Percentiles rank a stretch among this genome's conserved stretches.
These are phyloP conservation scores for Pasiphila rectangulata DNA, from an alignment of 2,888 invertebrate genomes.

Conservation along the genomic window DNA sequence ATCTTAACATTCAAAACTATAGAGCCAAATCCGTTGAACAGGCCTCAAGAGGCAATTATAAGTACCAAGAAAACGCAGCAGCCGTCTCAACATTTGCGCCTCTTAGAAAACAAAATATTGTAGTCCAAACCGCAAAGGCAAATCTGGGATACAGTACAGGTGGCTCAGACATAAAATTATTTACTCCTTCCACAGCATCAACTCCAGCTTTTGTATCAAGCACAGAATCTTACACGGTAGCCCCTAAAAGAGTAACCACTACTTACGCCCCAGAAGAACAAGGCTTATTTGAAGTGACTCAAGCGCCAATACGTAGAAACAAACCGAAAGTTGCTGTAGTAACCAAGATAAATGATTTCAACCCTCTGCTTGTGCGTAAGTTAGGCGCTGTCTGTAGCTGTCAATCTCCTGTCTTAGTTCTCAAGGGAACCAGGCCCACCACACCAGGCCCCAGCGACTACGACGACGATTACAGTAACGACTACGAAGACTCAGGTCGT, in stretches of 20 bases:
- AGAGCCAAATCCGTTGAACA: slow-evolving; percentile 45
- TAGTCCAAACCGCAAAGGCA: slow-evolving; percentile 63
- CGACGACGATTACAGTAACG: slow-evolving; percentile 49
- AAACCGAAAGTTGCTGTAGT: slow-evolving; percentile 81
- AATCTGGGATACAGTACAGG: slow-evolving; percentile 62
- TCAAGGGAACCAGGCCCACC: slow-evolving; percentile 71
- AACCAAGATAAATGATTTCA: slow-evolving; percentile 86
- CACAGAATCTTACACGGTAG: slow-evolving; percentile 44
- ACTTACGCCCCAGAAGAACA: slow-evolving; percentile 61
- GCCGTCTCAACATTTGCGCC: slow-evolving; percentile 44
- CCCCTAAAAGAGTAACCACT: slow-evolving; percentile 49
- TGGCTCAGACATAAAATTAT: slow-evolving; percentile 59
- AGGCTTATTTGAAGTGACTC: slow-evolving; percentile 64
- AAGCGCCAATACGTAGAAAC: slow-evolving; percentile 51
- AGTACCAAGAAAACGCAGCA: slow-evolving; percentile 49
- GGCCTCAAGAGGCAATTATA: slow-evolving; percentile 43
- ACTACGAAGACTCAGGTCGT: slow-evolving; percentile 52
- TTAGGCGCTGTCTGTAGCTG: slow-evolving; percentile 88
- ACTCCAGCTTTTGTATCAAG: slow-evolving; percentile 51
- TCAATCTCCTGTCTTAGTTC: slow-evolving; percentile 77
- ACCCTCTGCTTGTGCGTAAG: slow-evolving; percentile 85
- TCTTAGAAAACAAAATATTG: slow-evolving; percentile 61
- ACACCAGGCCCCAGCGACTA: slow-evolving; percentile 48
- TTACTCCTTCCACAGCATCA: slow-evolving; percentile 60
- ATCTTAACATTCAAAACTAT: slow-evolving; percentile 48